Evolutionary conservation across 2,113 vertebrate genomes (phyloP).

Genomic region (Ailuropoda melanoleuca): DNA sequence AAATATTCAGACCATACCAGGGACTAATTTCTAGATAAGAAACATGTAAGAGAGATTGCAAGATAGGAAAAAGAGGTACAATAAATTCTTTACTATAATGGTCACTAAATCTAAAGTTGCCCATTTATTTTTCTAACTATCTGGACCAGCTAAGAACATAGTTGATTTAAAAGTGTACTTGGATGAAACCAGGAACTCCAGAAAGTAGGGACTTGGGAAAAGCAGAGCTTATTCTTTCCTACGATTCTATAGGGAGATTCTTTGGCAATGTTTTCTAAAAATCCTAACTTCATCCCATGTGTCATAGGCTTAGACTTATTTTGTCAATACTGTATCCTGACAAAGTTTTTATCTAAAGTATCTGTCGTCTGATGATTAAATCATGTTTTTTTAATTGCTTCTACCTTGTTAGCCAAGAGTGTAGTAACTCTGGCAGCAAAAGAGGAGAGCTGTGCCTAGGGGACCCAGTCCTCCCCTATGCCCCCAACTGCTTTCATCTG

Average conservation of each 20-base stretch:
- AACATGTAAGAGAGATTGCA: neutral
- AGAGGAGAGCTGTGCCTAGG: neutral
- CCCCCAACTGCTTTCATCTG: neutral
- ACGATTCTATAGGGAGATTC: neutral
- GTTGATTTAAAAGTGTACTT: neutral
- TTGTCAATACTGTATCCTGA: neutral
- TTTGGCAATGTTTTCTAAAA: neutral
- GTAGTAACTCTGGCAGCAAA: neutral
- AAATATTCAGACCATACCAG: neutral
- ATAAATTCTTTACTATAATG: neutral
- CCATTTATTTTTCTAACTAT: neutral
- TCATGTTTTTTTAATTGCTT: neutral
- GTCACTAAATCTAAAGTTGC: neutral
- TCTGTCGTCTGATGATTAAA: neutral
- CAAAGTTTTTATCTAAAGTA: neutral
- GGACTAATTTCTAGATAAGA: neutral
- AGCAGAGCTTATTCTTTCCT: neutral
- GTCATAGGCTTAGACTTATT: neutral
- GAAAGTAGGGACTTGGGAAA: neutral
- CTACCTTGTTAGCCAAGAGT: neutral
- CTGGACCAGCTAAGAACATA: neutral
- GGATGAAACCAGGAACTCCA: neutral
- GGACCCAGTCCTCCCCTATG: fast-evolving
- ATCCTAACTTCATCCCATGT: neutral
- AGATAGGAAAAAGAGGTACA: neutral